Conservation (phyloP, 2,888 invertebrate genomes). For the Charanyca ferruginea region DNA sequence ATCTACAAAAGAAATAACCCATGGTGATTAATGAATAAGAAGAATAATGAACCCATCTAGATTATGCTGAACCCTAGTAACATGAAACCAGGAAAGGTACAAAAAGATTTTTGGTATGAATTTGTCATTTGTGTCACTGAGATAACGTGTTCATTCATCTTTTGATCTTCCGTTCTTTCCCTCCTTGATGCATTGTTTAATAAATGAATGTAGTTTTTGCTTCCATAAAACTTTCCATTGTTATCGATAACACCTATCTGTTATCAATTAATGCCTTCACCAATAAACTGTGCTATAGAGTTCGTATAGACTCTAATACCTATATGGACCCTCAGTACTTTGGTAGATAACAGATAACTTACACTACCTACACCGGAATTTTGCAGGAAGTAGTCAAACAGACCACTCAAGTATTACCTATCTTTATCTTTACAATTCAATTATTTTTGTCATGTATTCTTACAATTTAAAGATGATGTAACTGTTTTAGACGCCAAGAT, state of each 20-base stretch:
- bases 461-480: neutral
- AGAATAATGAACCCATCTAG: too few species aligned
- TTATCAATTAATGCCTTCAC: neutral
- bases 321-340: neutral
- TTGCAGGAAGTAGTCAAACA: neutral
- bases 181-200: constrained; percentile 11
- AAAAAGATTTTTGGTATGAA: neutral
- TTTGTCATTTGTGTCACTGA: neutral
- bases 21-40: too few species aligned
- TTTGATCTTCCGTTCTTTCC: neutral
- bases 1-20: neutral
- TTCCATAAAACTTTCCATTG: constrained; percentile 10
- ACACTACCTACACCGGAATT: neutral
- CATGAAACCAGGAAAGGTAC: neutral
- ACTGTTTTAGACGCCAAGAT: too few species aligned
- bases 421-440: neutral
- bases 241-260: constrained; percentile 3
- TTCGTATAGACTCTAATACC: neutral
- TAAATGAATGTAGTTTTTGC: constrained; percentile 11
- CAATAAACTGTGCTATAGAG: too few species aligned
- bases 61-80: too few species aligned
- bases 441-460: neutral
- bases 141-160: constrained; percentile 32
- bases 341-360: neutral
- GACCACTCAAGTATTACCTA: neutral